Evolutionary conservation across 2,113 vertebrate genomes (phyloP).

Genomic region (Amazona guildingii): DNA sequence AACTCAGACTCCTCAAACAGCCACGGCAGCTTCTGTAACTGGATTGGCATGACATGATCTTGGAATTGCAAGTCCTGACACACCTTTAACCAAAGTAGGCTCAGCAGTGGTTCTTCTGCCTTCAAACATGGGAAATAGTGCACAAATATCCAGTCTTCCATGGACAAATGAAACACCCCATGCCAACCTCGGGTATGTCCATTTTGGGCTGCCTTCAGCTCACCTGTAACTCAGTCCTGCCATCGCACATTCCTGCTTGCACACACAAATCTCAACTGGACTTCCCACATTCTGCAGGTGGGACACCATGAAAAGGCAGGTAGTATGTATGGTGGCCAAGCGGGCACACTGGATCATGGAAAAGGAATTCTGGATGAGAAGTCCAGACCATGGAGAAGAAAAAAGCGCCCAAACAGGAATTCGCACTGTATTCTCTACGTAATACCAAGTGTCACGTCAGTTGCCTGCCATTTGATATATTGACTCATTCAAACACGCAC

Average conservation of each 20-base stretch:
- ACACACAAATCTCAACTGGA: background rate
- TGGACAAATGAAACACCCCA: accelerated
- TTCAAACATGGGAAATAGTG: background rate
- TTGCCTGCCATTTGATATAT: background rate
- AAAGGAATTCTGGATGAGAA: background rate
- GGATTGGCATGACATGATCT: background rate
- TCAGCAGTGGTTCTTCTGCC: background rate
- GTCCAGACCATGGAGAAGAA: background rate
- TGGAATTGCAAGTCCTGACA: background rate
- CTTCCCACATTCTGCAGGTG: background rate
- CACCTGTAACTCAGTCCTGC: background rate
- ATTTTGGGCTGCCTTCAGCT: background rate
- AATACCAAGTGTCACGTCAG: background rate
- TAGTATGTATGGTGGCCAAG: background rate
- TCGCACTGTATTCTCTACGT: background rate
- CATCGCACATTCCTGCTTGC: background rate
- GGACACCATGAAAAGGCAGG: background rate
- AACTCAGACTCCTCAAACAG: background rate
- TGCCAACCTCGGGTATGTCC: background rate
- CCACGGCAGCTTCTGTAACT: background rate
- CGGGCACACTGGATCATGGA: background rate
- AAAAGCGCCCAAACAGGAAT: background rate
- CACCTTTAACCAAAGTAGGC: background rate
- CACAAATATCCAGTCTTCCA: background rate
- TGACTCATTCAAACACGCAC: background rate